Conservation (phyloP, 2,888 invertebrate genomes). For the Stenichneumon culpator region DNA sequence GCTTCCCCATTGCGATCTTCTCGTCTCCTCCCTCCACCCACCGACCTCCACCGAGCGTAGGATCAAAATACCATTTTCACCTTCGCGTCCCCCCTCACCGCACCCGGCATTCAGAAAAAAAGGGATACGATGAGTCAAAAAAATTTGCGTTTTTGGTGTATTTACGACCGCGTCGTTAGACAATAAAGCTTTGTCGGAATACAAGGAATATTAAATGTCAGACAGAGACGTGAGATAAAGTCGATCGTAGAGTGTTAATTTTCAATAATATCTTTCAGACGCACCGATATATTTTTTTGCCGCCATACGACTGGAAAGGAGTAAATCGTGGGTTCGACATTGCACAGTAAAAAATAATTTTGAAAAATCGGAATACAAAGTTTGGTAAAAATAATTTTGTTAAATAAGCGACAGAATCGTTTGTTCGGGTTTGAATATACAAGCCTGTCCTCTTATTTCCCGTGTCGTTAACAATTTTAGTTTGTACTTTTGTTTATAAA, state of each 20-base stretch:
- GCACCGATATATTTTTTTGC: neutral
- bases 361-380: too few species aligned
- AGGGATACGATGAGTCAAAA: neutral
- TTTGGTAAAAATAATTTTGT: too few species aligned
- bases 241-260: constrained; percentile 22
- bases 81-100: constrained; percentile 7
- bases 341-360: too few species aligned
- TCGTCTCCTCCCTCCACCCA: constrained; percentile 65
- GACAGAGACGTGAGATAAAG: neutral
- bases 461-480: too few species aligned
- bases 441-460: too few species aligned
- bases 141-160: constrained; percentile 41
- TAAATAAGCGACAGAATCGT: too few species aligned
- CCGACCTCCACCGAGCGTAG: constrained; percentile 20
- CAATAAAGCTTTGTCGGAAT: constrained; percentile 43
- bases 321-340: neutral
- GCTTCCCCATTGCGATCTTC: constrained; percentile 63
- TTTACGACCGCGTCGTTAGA: constrained; percentile 64
- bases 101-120: neutral
- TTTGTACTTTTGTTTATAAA: too few species aligned
- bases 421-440: too few species aligned
- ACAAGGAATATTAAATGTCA: constrained; percentile 7
- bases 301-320: neutral
- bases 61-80: constrained; percentile 61
- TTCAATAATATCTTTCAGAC: neutral